Percentiles rank a stretch among this genome's conserved stretches.
Evolutionary conservation across 1,140 invertebrate species (phyloP).

Genomic region (Hylaeus anthracinus): DNA sequence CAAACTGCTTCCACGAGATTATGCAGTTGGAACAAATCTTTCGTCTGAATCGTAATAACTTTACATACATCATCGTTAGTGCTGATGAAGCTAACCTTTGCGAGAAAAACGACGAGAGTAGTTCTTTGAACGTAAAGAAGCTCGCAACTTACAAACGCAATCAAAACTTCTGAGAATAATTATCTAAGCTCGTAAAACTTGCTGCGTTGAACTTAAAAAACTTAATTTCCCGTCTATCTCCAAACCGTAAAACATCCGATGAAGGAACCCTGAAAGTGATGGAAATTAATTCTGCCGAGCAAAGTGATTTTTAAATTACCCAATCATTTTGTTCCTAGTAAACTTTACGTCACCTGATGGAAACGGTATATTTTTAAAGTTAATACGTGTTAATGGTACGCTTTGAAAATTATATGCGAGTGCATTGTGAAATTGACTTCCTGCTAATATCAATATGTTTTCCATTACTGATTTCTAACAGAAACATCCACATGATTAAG

Average conservation of each 20-base stretch:
- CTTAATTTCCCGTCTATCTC: background rate
- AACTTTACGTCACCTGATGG: background rate
- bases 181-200: constrained; percentile 4
- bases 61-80: background rate
- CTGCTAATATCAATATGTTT: no score
- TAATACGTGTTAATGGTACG: no score
- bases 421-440: no score
- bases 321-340: background rate
- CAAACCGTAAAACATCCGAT: background rate
- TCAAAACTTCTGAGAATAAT: constrained; percentile 17
- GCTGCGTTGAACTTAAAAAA: constrained; percentile 1
- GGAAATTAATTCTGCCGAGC: background rate
- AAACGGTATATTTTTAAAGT: background rate
- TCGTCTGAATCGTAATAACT: background rate
- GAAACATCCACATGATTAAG: no score
- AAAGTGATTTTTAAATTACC: background rate
- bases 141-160: background rate
- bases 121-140: background rate
- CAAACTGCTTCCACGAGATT: background rate
- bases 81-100: background rate
- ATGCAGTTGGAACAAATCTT: background rate
- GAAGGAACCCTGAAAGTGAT: background rate
- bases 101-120: background rate
- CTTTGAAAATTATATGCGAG: background rate
- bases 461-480: no score